Percentiles rank a stretch among this genome's conserved stretches.
phyloP scores from a whole-genome alignment of 2,113 vertebrate species.

The Neodontobutis hainanensis region DNA sequence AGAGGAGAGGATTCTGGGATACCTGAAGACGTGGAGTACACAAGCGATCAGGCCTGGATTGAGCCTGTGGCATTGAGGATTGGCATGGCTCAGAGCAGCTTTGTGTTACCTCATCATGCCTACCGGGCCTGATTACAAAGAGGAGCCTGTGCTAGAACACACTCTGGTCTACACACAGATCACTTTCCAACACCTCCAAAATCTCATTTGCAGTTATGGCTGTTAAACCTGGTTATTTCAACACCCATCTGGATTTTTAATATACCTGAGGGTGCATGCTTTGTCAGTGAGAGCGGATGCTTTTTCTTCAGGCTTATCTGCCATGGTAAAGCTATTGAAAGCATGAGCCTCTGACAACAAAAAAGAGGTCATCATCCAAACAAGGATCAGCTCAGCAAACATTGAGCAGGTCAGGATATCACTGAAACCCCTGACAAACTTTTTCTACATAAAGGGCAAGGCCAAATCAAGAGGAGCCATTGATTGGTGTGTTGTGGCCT shows the following conservation, averaged over 20 bases:
- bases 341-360: conserved; percentile 86
- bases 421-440: conserved; percentile 73
- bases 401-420: conserved; percentile 77
- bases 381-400: conserved; percentile 85
- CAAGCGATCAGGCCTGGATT: conserved; percentile 73
- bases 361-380: conserved; percentile 81
- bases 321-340: conserved; percentile 87
- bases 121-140: conserved; percentile 78
- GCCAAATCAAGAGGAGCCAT: conserved; percentile 67
- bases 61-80: conserved; percentile 71
- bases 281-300: conserved; percentile 75
- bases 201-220: conserved; percentile 83
- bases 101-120: conserved; percentile 87
- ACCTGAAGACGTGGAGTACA: conserved; percentile 70
- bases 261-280: conserved; percentile 73
- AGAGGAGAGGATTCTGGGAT: conserved; percentile 71
- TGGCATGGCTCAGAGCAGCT: conserved; percentile 77
- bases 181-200: conserved; percentile 81
- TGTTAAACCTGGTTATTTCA: conserved; percentile 78
- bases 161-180: conserved; percentile 74
- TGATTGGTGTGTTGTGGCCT: conserved; percentile 84
- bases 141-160: conserved; percentile 79
- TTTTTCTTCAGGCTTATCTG: conserved; percentile 83
- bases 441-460: conserved; percentile 65
- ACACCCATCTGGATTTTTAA: conserved; percentile 79